Conservation (phyloP, 2,113 vertebrate species). For the Heterochromis multidens region DNA sequence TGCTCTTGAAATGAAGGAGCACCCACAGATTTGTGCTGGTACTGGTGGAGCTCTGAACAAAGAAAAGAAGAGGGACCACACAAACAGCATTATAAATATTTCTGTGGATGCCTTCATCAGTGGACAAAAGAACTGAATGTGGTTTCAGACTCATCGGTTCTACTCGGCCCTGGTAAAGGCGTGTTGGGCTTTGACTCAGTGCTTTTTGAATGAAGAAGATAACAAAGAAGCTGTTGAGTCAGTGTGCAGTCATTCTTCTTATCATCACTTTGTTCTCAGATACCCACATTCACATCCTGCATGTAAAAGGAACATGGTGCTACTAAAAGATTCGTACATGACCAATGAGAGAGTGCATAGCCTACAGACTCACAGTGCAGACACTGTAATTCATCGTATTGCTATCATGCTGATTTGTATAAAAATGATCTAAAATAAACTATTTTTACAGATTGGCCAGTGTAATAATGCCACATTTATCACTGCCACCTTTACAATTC, state of each 20-base stretch:
- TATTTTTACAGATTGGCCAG: neutral
- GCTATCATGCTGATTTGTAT: neutral
- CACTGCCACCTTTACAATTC: neutral
- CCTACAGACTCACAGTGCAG: neutral
- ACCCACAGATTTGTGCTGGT: neutral
- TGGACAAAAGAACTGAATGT: neutral
- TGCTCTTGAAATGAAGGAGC: neutral
- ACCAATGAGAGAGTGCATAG: neutral
- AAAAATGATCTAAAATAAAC: neutral
- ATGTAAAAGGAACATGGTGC: neutral
- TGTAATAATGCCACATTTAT: neutral
- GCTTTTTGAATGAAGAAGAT: neutral
- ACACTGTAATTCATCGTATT: neutral
- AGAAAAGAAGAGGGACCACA: conserved; percentile 6
- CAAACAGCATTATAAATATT: neutral
- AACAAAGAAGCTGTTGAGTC: neutral
- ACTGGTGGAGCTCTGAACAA: conserved; percentile 43
- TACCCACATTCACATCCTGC: neutral
- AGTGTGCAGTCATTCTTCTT: neutral
- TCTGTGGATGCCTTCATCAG: neutral
- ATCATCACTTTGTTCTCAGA: neutral
- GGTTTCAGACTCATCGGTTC: neutral
- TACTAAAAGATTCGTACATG: neutral
- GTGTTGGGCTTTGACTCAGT: neutral
- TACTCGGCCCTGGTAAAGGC: neutral